A percentile compares a stretch with the other conserved stretches of the same genome.
Conservation (phyloP, 2,888 invertebrate genomes). For the Unio pictorum region DNA sequence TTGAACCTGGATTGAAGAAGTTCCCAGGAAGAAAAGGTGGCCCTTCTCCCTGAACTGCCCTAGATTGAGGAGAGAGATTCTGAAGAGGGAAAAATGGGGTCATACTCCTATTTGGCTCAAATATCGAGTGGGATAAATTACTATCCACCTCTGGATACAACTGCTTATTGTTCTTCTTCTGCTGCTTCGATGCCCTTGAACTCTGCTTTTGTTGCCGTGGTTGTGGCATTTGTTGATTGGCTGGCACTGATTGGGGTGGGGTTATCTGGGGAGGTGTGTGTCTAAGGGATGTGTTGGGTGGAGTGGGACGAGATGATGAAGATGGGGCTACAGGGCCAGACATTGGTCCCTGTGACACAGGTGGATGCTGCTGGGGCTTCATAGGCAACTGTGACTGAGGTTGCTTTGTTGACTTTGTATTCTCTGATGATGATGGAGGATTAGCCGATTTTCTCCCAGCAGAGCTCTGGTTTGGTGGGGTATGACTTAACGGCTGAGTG, state of each 20-base stretch:
- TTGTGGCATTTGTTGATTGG: constrained; percentile 36
- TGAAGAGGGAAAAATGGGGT: constrained; percentile 65
- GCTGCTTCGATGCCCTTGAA: constrained; percentile 16
- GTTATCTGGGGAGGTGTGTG: constrained; percentile 33
- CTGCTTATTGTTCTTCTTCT: constrained; percentile 36
- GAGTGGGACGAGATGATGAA: constrained; percentile 25
- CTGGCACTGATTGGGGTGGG: constrained; percentile 29
- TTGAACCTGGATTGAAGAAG: constrained; percentile 55
- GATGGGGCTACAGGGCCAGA: constrained; percentile 19
- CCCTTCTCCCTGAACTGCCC: constrained; percentile 60
- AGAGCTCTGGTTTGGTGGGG: constrained; percentile 37
- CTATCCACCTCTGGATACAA: constrained; percentile 58
- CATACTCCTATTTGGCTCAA: constrained; percentile 53
- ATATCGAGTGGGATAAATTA: constrained; percentile 41
- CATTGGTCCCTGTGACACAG: constrained; percentile 32
- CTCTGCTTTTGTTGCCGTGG: constrained; percentile 31
- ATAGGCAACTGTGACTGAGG: constrained; percentile 38
- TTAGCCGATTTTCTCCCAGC: constrained; percentile 47
- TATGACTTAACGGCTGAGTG: constrained; percentile 50
- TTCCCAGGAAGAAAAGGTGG: constrained; percentile 64
- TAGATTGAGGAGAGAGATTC: constrained; percentile 60
- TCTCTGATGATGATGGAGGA: constrained; percentile 29
- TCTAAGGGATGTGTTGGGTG: constrained; percentile 33
- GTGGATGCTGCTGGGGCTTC: constrained; percentile 33
- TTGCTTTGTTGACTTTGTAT: constrained; percentile 41